These are phyloP conservation scores for Drosophila stalkeri DNA, from an alignment of 2,888 invertebrate genomes.

Conservation along the genomic window DNA sequence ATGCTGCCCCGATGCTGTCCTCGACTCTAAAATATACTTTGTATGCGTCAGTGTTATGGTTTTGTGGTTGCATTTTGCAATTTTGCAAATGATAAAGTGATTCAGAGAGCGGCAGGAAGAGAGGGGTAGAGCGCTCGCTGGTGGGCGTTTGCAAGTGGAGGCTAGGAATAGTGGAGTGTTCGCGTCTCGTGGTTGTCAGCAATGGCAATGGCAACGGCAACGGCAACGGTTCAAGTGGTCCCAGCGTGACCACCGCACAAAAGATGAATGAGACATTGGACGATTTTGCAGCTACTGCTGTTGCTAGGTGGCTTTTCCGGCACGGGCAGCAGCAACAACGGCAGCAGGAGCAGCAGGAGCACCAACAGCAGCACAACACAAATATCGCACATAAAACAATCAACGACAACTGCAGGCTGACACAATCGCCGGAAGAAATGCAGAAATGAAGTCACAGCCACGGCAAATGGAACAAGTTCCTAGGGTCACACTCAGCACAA, in stretches of 20 bases:
- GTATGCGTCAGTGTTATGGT: conserved; percentile 75
- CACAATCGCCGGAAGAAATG: conserved; percentile 68
- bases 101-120: conserved; percentile 34
- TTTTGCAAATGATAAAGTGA: conserved; percentile 80
- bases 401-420: conserved; percentile 78
- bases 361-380: conserved; percentile 30
- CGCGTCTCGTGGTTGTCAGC: conserved; percentile 38
- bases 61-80: conserved; percentile 80
- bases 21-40: conserved; percentile 69
- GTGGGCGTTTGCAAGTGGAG: background rate
- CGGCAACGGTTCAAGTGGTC: conserved; percentile 69
- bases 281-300: conserved; percentile 50
- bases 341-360: background rate
- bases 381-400: conserved; percentile 82
- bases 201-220: conserved; percentile 42
- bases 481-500: conserved; percentile 10
- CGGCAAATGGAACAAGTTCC: conserved; percentile 19
- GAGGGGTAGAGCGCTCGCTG: conserved; percentile 5
- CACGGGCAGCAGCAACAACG: conserved; percentile 19
- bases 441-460: conserved; percentile 65
- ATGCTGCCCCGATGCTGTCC: conserved; percentile 55
- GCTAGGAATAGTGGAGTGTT: conserved; percentile 1
- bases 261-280: conserved; percentile 74
- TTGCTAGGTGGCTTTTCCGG: conserved; percentile 20
- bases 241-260: conserved; percentile 65